These are phyloP conservation scores for Planiliza haematocheilus DNA, from an alignment of 2,113 vertebrate genomes.

Conservation along the genomic window DNA sequence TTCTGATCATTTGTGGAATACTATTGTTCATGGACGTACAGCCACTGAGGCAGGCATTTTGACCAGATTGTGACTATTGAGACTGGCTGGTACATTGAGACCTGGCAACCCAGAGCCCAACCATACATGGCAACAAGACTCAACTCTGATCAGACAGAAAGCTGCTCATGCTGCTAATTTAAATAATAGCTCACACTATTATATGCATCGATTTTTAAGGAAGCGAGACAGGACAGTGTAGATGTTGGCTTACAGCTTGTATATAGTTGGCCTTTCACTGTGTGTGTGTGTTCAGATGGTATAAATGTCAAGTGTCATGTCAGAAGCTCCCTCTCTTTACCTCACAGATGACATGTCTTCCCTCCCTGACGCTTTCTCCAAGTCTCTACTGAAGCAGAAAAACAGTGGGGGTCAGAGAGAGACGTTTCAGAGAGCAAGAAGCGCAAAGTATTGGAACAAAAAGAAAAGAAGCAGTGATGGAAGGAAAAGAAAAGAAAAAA, in stretches of 20 bases:
- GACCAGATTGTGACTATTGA: background rate
- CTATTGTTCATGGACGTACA: too few relatives aligned
- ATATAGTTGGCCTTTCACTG: background rate
- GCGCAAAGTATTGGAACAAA: slow-evolving; percentile 13
- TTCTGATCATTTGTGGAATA: too few relatives aligned
- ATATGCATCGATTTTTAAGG: too few relatives aligned
- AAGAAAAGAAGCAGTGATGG: slow-evolving; percentile 9
- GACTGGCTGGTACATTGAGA: slow-evolving; percentile 7
- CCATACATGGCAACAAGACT: background rate
- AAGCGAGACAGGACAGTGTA: background rate
- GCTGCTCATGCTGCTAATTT: too few relatives aligned
- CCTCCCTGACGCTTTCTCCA: slow-evolving; percentile 47
- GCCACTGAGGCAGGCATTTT: background rate
- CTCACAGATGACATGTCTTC: slow-evolving; percentile 64
- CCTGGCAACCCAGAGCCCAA: slow-evolving; percentile 3
- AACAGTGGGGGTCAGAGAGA: slow-evolving; percentile 60
- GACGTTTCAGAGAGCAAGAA: slow-evolving; percentile 31
- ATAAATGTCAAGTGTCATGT: slow-evolving; percentile 78
- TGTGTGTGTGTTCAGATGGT: slow-evolving; percentile 53
- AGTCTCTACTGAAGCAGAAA: slow-evolving; percentile 62
- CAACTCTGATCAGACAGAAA: too few relatives aligned
- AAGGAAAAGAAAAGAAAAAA: slow-evolving; percentile 14
- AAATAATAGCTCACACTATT: background rate
- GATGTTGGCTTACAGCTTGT: slow-evolving; percentile 7
- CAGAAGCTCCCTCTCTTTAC: slow-evolving; percentile 58